These are phyloP conservation scores for Athene noctua DNA, from an alignment of 2,113 vertebrate genomes.

Conservation along the genomic window DNA sequence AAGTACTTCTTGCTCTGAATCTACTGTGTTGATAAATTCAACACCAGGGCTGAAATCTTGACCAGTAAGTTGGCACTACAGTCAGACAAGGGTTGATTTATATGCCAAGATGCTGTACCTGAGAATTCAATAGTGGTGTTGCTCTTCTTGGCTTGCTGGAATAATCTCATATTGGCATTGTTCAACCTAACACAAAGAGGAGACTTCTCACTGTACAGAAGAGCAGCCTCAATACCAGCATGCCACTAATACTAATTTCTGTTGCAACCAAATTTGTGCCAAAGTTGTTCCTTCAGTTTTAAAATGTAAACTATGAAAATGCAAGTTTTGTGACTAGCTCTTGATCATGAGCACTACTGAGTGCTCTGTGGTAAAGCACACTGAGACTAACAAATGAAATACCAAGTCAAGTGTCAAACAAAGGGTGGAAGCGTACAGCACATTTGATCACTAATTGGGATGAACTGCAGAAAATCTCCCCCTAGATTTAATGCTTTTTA, in stretches of 20 bases:
- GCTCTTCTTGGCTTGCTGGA: background rate
- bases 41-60: background rate
- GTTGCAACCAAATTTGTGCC: background rate
- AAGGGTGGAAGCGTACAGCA: background rate
- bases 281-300: background rate
- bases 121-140: background rate
- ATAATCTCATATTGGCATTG: background rate
- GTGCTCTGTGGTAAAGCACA: background rate
- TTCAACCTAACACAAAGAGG: background rate
- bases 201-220: background rate
- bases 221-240: background rate
- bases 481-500: background rate
- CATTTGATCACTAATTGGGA: background rate
- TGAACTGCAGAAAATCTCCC: background rate
- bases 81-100: background rate
- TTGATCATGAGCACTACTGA: background rate
- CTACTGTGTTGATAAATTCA: background rate
- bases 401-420: background rate
- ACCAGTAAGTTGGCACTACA: background rate
- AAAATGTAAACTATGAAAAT: background rate
- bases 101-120: background rate
- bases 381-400: background rate
- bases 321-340: background rate
- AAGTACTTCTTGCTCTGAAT: conserved; percentile 5
- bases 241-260: background rate